A percentile compares a stretch with the other conserved stretches of the same genome.
Conservation (phyloP, 2,113 vertebrate genomes). For the Lampris megalopsis region DNA sequence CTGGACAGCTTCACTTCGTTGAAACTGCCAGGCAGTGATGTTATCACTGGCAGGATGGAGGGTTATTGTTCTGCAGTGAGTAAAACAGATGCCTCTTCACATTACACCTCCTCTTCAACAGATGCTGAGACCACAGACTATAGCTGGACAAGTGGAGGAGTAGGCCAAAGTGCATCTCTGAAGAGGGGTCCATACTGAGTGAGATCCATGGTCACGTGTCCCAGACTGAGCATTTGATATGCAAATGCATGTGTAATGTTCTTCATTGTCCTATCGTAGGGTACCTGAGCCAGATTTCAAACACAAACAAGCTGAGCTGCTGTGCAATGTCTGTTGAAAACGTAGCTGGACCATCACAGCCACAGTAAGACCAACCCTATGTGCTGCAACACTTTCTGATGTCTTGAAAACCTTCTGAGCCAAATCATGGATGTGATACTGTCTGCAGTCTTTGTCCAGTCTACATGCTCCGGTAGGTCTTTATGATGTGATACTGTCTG, state of each 20-base stretch:
- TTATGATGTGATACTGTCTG: conserved; percentile 85
- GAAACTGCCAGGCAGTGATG: conserved; percentile 33
- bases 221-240: conserved; percentile 21
- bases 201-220: not conserved
- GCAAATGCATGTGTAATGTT: conserved; percentile 33
- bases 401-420: conserved; percentile 44
- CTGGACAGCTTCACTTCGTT: conserved; percentile 44
- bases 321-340: not conserved
- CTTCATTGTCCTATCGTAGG: conserved; percentile 48
- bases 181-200: not conserved
- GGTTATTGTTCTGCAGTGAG: conserved; percentile 28
- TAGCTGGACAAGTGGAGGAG: conserved; percentile 17
- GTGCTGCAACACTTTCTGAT: conserved; percentile 38
- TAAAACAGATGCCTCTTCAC: conserved; percentile 48
- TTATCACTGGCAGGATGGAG: conserved; percentile 46
- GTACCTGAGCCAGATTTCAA: conserved; percentile 70
- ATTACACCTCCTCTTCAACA: conserved; percentile 39
- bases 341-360: not conserved
- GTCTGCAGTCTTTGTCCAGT: not conserved
- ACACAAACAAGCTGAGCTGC: not conserved
- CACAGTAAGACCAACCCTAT: conserved; percentile 7
- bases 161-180: conserved; percentile 1
- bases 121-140: conserved; percentile 30
- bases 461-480: conserved; percentile 92
- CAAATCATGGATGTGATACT: conserved; percentile 72